Percentiles rank a stretch among this genome's conserved stretches.
phyloP scores from a whole-genome alignment of 2,797 vertebrate genomes.

The Furcifer pardalis region DNA sequence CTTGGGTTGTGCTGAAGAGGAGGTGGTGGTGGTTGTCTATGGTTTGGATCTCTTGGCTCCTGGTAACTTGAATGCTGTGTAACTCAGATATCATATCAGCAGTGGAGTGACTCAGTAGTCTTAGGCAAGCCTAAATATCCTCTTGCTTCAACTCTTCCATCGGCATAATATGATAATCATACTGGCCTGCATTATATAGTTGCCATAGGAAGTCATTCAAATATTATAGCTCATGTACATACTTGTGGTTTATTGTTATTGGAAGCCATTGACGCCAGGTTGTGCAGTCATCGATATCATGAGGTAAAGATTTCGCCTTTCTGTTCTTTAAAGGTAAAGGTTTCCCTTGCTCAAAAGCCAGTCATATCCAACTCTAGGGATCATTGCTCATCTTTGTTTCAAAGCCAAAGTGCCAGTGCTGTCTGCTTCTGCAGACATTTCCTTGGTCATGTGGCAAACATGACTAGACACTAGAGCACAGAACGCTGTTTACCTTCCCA shows the following conservation, averaged over 20 bases:
- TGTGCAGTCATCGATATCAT: not conserved
- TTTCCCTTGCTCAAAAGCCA: too few species aligned
- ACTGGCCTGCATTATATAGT: not conserved
- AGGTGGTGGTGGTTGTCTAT: not conserved
- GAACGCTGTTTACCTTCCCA: too few species aligned
- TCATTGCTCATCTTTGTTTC: too few species aligned
- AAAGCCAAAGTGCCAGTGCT: too few species aligned
- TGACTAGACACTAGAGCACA: too few species aligned
- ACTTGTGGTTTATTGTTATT: not conserved
- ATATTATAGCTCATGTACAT: not conserved
- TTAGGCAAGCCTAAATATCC: not conserved
- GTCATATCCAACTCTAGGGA: too few species aligned
- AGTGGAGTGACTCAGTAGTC: not conserved
- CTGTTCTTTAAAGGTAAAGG: too few species aligned
- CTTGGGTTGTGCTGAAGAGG: too few species aligned
- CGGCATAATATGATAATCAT: not conserved
- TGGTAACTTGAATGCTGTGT: too few species aligned
- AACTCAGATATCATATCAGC: not conserved
- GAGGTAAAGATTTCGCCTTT: too few species aligned
- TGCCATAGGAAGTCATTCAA: not conserved
- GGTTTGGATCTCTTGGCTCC: not conserved
- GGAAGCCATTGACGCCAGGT: not conserved
- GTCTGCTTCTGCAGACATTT: too few species aligned
- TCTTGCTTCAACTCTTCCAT: not conserved
- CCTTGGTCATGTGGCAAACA: too few species aligned